A percentile compares a stretch with the other conserved stretches of the same genome.
phyloP scores from a whole-genome alignment of 1,140 invertebrate species.

The Panulirus ornatus region DNA sequence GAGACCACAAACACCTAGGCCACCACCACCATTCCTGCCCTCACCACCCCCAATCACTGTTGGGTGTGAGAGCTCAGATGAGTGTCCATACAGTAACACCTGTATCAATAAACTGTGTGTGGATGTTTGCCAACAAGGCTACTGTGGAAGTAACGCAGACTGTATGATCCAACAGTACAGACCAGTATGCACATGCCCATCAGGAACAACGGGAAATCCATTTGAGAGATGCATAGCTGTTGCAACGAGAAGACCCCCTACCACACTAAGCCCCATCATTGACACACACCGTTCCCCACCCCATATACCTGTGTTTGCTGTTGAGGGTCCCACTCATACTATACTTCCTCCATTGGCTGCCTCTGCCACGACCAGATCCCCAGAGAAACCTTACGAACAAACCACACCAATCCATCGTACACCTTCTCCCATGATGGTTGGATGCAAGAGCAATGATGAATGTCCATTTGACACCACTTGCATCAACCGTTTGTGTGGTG shows the following conservation, averaged over 20 bases:
- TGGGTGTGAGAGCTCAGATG: conserved; percentile 91
- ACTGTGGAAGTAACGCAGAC: conserved; percentile 79
- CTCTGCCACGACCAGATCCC: background rate
- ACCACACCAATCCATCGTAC: conserved; percentile 1
- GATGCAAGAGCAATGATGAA: conserved; percentile 91
- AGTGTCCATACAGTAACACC: conserved; percentile 90
- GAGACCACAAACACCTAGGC: conserved; percentile 21
- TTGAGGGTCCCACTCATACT: background rate
- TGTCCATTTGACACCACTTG: conserved; percentile 91
- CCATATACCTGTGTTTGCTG: conserved; percentile 1
- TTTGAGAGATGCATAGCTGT: conserved; percentile 87
- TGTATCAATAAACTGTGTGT: conserved; percentile 91
- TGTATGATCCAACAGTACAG: conserved; percentile 84
- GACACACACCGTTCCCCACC: background rate
- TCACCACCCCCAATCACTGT: conserved; percentile 80
- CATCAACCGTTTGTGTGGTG: conserved; percentile 88
- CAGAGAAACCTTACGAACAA: conserved; percentile 2
- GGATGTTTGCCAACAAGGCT: conserved; percentile 65
- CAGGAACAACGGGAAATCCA: conserved; percentile 91
- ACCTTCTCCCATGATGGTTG: conserved; percentile 81
- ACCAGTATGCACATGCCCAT: conserved; percentile 89
- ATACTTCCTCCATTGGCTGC: conserved; percentile 28
- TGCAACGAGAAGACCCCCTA: conserved; percentile 60
- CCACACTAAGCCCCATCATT: conserved; percentile 28
- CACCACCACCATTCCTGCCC: conserved; percentile 31